Evolutionary conservation across 2,888 invertebrate species (phyloP).

Genomic region (Calephelis perditalis): DNA sequence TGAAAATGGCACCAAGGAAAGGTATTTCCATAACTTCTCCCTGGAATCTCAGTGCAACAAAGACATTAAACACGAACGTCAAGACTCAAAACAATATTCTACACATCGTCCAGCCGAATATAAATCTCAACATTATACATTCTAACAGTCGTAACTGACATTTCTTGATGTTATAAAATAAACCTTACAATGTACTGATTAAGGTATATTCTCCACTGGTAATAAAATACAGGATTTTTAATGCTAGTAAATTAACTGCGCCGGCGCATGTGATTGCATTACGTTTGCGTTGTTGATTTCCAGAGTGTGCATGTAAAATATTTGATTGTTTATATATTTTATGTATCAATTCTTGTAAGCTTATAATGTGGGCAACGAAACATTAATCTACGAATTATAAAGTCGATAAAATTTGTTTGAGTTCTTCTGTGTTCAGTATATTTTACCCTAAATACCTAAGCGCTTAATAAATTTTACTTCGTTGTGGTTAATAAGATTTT

Average conservation of each 20-base stretch:
- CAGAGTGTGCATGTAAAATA: constrained; percentile 41
- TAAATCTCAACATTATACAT: constrained; percentile 42
- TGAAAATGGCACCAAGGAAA: constrained; percentile 25
- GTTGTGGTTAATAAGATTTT: no score
- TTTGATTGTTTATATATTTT: constrained; percentile 37
- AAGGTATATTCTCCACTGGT: constrained; percentile 13
- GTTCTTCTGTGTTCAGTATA: no score
- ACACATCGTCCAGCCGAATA: constrained; percentile 56
- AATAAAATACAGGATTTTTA: constrained; percentile 36
- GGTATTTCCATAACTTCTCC: constrained; percentile 42
- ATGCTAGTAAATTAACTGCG: constrained; percentile 60
- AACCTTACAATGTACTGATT: constrained; percentile 14
- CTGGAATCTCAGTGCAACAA: constrained; percentile 56
- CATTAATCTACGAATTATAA: constrained; percentile 4
- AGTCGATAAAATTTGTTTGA: neutral
- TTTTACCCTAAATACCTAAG: no score
- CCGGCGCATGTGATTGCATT: constrained; percentile 59
- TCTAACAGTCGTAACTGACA: constrained; percentile 29
- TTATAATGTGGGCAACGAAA: neutral
- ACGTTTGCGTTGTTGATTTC: constrained; percentile 53
- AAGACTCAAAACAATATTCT: constrained; percentile 63
- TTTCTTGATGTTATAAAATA: constrained; percentile 12
- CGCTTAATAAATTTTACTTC: no score
- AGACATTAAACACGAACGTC: constrained; percentile 66
- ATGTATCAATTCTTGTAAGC: constrained; percentile 26